Conservation (phyloP, 2,888 invertebrate genomes). For the Lasioglossum vierecki region DNA sequence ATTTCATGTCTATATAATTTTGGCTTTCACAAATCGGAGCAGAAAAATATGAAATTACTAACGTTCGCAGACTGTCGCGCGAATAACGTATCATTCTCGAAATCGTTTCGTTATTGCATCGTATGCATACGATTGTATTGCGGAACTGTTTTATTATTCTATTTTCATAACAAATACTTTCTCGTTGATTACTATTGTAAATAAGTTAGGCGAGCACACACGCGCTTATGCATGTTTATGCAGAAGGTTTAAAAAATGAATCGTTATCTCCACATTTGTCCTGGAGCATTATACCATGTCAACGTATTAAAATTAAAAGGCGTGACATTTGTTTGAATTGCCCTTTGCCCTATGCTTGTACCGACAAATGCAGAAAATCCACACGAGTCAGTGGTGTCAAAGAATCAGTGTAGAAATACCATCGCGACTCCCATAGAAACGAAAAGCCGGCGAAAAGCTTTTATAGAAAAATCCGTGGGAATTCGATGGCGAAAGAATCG, state of each 20-base stretch:
- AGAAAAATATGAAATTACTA: background rate
- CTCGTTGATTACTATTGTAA: background rate
- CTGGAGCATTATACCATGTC: background rate
- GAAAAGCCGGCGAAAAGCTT: background rate
- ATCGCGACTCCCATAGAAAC: background rate
- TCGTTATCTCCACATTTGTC: background rate
- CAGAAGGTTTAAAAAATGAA: background rate
- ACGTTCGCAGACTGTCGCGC: background rate
- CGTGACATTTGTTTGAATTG: background rate
- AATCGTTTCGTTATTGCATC: background rate
- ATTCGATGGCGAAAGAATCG: background rate
- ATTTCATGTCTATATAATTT: background rate
- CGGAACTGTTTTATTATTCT: background rate
- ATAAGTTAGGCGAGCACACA: background rate
- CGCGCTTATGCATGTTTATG: background rate
- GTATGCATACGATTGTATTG: background rate
- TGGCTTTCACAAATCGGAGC: background rate
- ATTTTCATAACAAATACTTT: background rate
- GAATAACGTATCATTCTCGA: background rate
- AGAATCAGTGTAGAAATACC: no score
- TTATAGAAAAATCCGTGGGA: background rate
- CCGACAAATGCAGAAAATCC: background rate
- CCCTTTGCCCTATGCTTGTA: background rate
- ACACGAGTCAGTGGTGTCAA: background rate
- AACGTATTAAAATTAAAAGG: no score